Percentiles rank a stretch among this genome's conserved stretches.
Evolutionary conservation across 1,140 invertebrate genomes (phyloP).

Genomic region (Scylla paramamosain): DNA sequence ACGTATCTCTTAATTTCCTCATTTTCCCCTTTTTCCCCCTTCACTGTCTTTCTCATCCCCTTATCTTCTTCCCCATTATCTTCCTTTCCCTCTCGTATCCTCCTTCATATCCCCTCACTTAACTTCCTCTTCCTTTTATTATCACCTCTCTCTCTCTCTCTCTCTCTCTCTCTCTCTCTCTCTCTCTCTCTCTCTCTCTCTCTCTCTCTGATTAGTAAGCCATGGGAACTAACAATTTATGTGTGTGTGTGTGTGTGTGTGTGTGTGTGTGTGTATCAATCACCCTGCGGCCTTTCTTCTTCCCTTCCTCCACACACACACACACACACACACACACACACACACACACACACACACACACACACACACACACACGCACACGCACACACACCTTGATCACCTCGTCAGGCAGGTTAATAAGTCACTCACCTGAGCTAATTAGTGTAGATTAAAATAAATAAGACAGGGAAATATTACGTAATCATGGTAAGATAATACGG

Average conservation of each 20-base stretch:
- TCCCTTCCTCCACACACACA: neutral
- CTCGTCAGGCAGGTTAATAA: neutral
- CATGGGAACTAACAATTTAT: neutral
- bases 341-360: neutral
- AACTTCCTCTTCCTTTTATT: neutral
- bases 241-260: neutral
- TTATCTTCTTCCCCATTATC: too few species aligned
- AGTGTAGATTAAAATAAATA: too few species aligned
- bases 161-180: neutral
- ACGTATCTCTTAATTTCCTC: too few species aligned
- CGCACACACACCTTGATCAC: neutral
- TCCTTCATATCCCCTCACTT: too few species aligned
- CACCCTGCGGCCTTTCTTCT: neutral
- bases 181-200: too few species aligned
- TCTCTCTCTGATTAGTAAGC: neutral
- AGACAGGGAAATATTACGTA: too few species aligned
- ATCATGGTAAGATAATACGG: too few species aligned
- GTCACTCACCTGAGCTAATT: neutral
- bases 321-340: neutral
- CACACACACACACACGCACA: neutral
- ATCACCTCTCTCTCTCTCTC: neutral
- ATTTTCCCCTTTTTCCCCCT: too few species aligned
- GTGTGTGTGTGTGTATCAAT: conserved; percentile 3
- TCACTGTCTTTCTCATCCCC: too few species aligned
- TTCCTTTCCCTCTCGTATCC: too few species aligned